Evolutionary conservation across 2,888 invertebrate species (phyloP), one percentile per base, ranked within the genome.

Genomic region (Miltochrista miniata): DNA sequence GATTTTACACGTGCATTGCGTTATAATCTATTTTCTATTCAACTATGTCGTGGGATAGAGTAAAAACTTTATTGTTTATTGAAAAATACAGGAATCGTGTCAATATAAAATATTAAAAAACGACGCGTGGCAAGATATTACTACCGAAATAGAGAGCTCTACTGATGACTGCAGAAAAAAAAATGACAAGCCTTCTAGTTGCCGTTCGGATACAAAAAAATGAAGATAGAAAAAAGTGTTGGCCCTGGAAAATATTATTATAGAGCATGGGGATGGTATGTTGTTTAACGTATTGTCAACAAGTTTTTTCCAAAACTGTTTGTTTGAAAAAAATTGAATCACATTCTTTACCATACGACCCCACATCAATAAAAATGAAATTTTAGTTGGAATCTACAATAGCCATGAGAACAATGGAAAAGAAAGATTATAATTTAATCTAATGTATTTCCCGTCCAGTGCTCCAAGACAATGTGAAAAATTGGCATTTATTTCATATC

Each of bases 1-100:
- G 42, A 48, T 45, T 51, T 46, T 46, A 51, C 46, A 51, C 51
- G 46, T 51, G 46, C 46, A 51, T 39, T 39, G 45, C 51, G 41
- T 51, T 48, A 48, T 48, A 42, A 42, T 48, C 37, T 42, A 47
- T 47, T 48, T 40, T 48, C 41, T 41, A 41, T 48, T 48, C 41
- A 48, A 48, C 47, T 41, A 48, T 48, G 48, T 42, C 48, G 42
- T 48, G 48, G 48, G 48, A 48, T 42, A 42, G 42, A 24, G 37
- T 42, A 42, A 48, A 48, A 42, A 30, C 42, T 42, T 42, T 42
- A 42, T 42, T 48, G 42, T 48, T 42, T 36, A 48, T 48, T 48
- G 42, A 42, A 48, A 48, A 42, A 42, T 48, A 48, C 42, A 48
- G 48, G 42, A 42, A 48, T 48, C 42, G 42, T 42, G 42, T 42